These are phyloP conservation scores for Agapornis roseicollis DNA, from an alignment of 2,113 vertebrate genomes.

Conservation along the genomic window DNA sequence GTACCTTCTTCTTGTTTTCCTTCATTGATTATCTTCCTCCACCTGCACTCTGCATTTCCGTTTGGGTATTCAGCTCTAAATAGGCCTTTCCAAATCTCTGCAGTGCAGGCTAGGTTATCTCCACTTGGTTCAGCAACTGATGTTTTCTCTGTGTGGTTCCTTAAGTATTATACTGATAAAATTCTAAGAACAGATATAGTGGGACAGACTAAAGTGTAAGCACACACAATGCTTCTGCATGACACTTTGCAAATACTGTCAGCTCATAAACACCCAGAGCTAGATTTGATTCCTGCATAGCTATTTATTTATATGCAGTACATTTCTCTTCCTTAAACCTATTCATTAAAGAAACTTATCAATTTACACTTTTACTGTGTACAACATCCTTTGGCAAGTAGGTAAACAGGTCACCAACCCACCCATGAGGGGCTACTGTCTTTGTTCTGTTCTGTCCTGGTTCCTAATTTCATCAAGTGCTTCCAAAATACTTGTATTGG, in stretches of 20 bases:
- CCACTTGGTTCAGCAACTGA: neutral
- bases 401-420: neutral
- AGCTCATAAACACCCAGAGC: neutral
- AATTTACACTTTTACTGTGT: neutral
- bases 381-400: neutral
- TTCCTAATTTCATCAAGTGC: neutral
- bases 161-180: neutral
- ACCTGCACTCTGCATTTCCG: neutral
- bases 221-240: neutral
- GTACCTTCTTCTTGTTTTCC: neutral
- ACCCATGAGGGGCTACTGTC: fast-evolving
- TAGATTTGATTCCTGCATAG: neutral
- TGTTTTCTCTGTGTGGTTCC: neutral
- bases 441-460: neutral
- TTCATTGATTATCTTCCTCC: neutral
- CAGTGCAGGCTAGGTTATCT: neutral
- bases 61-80: neutral
- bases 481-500: neutral
- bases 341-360: too few relatives aligned
- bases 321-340: neutral
- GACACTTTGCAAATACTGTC: neutral
- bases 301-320: neutral
- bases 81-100: neutral
- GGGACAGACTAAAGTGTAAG: neutral
- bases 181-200: neutral